These are phyloP conservation scores for Microcebus jonahi DNA, from an alignment of 2,113 vertebrate genomes.

Conservation along the genomic window DNA sequence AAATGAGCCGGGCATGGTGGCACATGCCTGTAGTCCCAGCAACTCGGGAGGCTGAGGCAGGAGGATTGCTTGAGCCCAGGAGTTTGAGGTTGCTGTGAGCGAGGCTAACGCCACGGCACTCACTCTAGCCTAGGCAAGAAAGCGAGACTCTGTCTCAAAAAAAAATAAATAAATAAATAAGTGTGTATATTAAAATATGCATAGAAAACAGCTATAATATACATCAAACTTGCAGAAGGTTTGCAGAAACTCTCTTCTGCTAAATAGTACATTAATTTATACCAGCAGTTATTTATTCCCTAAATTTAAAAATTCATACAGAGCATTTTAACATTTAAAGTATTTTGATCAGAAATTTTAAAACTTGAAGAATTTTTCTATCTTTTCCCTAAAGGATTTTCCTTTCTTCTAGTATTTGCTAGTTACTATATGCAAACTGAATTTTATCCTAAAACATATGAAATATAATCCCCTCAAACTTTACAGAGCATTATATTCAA, in stretches of 20 bases:
- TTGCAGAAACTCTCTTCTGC: background rate
- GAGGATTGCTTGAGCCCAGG: too few relatives aligned
- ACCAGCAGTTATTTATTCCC: background rate
- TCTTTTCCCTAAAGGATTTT: slow-evolving; percentile 17
- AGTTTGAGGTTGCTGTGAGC: too few relatives aligned
- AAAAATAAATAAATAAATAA: too few relatives aligned
- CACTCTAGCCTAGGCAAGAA: too few relatives aligned
- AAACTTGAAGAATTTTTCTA: background rate
- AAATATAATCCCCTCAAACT: background rate
- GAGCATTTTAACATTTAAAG: slow-evolving; percentile 9
- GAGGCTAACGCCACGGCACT: too few relatives aligned
- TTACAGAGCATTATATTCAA: slow-evolving; percentile 16
- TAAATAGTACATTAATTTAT: slow-evolving; percentile 42
- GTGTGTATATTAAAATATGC: too few relatives aligned
- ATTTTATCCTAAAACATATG: background rate
- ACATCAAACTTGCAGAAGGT: background rate
- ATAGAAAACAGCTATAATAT: too few relatives aligned
- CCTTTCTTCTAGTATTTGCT: background rate
- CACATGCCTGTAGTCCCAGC: too few relatives aligned
- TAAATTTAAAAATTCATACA: background rate
- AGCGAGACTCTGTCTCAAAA: too few relatives aligned
- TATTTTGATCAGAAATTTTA: background rate
- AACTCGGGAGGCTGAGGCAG: too few relatives aligned
- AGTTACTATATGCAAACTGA: background rate
- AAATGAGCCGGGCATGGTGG: too few relatives aligned